Base-by-base conservation (phyloP, 2,113 vertebrate species). In the Panthera uncia region DNA sequence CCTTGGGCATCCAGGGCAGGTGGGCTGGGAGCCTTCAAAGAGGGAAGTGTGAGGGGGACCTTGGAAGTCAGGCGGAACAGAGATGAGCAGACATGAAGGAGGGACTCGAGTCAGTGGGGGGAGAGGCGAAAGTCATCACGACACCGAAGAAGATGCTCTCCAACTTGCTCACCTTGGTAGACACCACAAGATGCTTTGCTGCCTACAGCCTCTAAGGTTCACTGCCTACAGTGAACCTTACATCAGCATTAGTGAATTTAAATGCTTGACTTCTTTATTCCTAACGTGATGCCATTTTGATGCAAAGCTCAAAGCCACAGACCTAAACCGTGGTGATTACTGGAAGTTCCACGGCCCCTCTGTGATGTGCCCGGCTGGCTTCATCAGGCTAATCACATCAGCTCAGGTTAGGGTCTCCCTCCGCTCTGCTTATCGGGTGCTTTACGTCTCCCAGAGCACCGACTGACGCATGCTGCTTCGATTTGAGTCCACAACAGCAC, bases 401-500 rank as follows among this genome's bases (percentile, higher is more conserved):
- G 31, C 15, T 36, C 1, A 33, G 29, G 29, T 33, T 36, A 21
- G 19, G n/a, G 18, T 14, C 29, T 15, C 48, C 66, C 76, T 36
- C 27, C 7, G 66, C 23, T 4, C 2, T 31, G 0, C 15, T 14
- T 11, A n/a, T 4, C 2, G 29, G 1, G 13, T 2, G 4, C 38
- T 15, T 23, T 19, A 21, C n/a, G 5, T 29, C 21, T 25, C 19
- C 0, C 8, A 10, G 48, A 71, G 50, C 7, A 0, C 19, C 0
- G 27, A 16, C 23, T 79, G 57, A 74, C 95, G 7, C 3, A 36
- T 5, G 13, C 31, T 41, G 38, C 33, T 50, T 45, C 14, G 45
- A 93, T 12, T 7, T 16, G 38, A 18, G 68, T 50, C 23, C 38
- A 27, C 8, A 10, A 2, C 33, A 16, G 52, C 33, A 10, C 15